These are phyloP conservation scores for Rhinoptilus africanus DNA, from an alignment of 2,113 vertebrate species.

Conservation along the genomic window DNA sequence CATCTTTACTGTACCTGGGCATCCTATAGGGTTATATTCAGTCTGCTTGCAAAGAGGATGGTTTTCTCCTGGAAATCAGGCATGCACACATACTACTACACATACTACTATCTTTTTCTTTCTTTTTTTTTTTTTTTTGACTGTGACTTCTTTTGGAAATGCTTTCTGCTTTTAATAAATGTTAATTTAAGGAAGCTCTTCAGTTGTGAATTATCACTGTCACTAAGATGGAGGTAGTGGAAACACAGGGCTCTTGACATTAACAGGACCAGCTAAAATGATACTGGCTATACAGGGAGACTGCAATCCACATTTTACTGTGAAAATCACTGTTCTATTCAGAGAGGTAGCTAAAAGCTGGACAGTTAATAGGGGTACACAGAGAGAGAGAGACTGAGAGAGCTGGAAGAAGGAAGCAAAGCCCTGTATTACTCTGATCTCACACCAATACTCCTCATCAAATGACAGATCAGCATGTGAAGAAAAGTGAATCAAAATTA, in stretches of 20 bases:
- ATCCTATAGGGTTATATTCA: background rate
- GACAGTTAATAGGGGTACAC: background rate
- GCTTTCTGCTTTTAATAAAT: background rate
- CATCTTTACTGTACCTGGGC: background rate
- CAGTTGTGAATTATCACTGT: background rate
- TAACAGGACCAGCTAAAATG: background rate
- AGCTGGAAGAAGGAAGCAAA: background rate
- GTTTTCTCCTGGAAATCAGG: background rate
- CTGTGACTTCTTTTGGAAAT: background rate
- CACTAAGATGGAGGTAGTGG: background rate
- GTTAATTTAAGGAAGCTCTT: background rate
- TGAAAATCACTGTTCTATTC: background rate
- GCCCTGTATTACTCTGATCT: background rate
- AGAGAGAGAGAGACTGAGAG: background rate
- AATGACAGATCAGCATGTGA: background rate
- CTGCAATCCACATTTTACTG: background rate
- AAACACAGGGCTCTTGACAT: background rate
- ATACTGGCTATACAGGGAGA: background rate
- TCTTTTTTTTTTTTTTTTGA: background rate
- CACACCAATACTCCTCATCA: background rate
- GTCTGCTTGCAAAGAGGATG: background rate
- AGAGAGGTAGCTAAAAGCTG: background rate
- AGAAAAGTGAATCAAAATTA: background rate
- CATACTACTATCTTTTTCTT: background rate
- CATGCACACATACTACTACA: background rate